phyloP scores from a whole-genome alignment of 1,140 invertebrate genomes.

The Dreissena rostriformis region DNA sequence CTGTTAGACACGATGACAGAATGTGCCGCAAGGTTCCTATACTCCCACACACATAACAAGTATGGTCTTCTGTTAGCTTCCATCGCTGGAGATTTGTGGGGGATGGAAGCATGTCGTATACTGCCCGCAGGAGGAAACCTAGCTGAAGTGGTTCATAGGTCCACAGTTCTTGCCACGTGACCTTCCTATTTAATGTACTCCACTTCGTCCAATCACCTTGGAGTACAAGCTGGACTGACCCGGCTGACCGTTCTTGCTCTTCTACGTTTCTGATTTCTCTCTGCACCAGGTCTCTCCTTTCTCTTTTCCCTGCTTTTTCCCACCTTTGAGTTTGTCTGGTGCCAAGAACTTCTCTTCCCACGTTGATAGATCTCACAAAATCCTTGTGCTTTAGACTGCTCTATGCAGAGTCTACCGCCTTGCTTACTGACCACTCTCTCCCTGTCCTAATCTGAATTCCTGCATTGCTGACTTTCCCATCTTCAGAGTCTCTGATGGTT shows the following conservation, averaged over 20 bases:
- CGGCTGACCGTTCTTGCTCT: constrained; percentile 2
- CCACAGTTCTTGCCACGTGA: constrained; percentile 52
- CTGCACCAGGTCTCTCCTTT: constrained; percentile 18
- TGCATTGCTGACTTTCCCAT: background rate
- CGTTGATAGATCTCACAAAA: background rate
- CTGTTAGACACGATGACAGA: background rate
- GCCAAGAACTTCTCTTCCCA: background rate
- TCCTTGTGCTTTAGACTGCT: background rate
- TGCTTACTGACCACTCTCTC: constrained; percentile 30
- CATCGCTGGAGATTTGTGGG: constrained; percentile 37
- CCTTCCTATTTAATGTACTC: constrained; percentile 26
- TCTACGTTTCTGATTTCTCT: background rate
- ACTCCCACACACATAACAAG: constrained; percentile 15
- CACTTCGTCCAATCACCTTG: constrained; percentile 19
- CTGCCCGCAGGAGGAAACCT: constrained; percentile 41
- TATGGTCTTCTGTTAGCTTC: constrained; percentile 18
- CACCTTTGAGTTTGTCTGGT: background rate
- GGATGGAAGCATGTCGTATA: constrained; percentile 34
- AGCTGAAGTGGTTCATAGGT: constrained; percentile 41
- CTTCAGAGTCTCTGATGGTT: background rate
- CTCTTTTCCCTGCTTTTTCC: background rate
- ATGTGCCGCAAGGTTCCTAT: constrained; percentile 24
- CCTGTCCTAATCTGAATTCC: constrained; percentile 17
- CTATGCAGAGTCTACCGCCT: constrained; percentile 17
- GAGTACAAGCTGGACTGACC: background rate